phyloP scores from a whole-genome alignment of 1,140 invertebrate species.

The Calosoma granatense region DNA sequence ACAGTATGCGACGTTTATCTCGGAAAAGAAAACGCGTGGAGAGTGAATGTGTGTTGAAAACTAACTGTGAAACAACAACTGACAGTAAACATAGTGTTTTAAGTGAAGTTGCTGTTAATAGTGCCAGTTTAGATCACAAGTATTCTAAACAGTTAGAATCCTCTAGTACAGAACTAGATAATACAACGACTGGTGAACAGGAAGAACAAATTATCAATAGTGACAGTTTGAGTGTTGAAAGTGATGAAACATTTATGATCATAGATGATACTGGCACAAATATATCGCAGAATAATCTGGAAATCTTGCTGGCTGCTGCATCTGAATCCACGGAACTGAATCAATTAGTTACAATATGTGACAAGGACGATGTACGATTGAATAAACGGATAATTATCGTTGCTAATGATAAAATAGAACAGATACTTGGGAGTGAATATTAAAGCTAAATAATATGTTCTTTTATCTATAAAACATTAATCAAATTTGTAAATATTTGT shows the following conservation, averaged over 20 bases:
- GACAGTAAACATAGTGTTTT: too few relatives aligned
- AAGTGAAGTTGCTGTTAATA: too few relatives aligned
- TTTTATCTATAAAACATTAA: too few relatives aligned
- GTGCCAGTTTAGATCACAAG: not conserved
- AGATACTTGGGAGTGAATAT: too few relatives aligned
- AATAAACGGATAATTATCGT: too few relatives aligned
- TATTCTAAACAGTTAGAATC: not conserved
- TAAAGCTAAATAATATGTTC: too few relatives aligned
- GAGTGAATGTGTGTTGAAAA: not conserved
- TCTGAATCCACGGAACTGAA: too few relatives aligned
- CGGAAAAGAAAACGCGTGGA: not conserved
- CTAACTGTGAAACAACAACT: not conserved
- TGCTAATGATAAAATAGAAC: too few relatives aligned
- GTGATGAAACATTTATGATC: not conserved
- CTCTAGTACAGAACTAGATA: not conserved
- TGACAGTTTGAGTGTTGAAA: not conserved
- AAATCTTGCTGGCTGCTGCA: too few relatives aligned
- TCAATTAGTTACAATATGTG: too few relatives aligned
- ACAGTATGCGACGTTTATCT: not conserved
- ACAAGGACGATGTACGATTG: too few relatives aligned
- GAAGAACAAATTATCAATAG: not conserved
- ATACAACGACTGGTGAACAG: not conserved
- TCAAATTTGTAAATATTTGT: too few relatives aligned
- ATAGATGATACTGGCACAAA: not conserved
- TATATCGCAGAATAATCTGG: not conserved